phyloP scores from a whole-genome alignment of 1,140 invertebrate genomes.

The Neodiprion virginianus region DNA sequence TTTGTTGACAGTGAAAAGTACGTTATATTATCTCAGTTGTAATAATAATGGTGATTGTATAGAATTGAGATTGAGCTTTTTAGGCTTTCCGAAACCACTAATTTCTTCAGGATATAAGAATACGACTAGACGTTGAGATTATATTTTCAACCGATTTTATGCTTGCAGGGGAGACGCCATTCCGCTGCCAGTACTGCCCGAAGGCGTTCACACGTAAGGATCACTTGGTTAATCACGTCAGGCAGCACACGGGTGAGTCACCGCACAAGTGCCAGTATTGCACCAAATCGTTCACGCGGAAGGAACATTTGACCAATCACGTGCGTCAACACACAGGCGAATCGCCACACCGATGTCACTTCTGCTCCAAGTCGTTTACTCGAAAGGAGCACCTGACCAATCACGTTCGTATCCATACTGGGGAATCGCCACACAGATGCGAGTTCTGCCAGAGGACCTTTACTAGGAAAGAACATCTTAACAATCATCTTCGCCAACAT shows the following conservation, averaged over 20 bases:
- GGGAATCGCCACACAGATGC: slow-evolving; percentile 83
- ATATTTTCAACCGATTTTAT: slow-evolving; percentile 16
- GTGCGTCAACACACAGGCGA: slow-evolving; percentile 80
- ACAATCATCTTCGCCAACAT: slow-evolving; percentile 84
- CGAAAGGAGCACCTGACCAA: slow-evolving; percentile 83
- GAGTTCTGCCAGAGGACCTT: slow-evolving; percentile 83
- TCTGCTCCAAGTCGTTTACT: slow-evolving; percentile 85
- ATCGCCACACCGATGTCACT: slow-evolving; percentile 81
- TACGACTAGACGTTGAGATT: not conserved
- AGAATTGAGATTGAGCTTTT: no score
- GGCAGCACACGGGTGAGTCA: slow-evolving; percentile 77
- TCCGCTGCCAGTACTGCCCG: slow-evolving; percentile 68
- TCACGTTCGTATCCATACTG: slow-evolving; percentile 74
- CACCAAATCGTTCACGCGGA: slow-evolving; percentile 83
- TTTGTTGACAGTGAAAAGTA: no score
- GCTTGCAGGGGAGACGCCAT: slow-evolving; percentile 60
- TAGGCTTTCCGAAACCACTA: no score
- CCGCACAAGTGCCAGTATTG: slow-evolving; percentile 71
- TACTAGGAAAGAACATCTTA: slow-evolving; percentile 81
- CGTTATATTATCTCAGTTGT: no score
- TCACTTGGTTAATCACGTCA: slow-evolving; percentile 70
- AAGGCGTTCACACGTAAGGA: slow-evolving; percentile 73
- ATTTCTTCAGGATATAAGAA: no score
- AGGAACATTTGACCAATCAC: slow-evolving; percentile 91
- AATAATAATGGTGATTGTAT: no score